Conservation (phyloP, 2,797 vertebrate species). For the Tinamus major region DNA sequence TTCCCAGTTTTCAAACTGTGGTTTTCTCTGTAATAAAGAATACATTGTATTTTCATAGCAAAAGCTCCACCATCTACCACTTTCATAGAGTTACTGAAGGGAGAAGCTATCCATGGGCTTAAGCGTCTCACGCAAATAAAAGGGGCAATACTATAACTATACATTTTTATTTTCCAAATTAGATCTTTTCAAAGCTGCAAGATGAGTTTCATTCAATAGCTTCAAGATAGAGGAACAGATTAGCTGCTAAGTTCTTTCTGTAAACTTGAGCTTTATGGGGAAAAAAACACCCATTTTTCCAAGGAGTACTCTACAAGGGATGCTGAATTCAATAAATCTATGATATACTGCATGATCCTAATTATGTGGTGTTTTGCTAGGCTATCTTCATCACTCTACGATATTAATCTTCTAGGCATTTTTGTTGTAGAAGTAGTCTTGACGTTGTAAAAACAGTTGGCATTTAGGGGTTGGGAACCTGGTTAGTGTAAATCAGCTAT, state of each 20-base stretch:
- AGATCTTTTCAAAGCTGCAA: not conserved
- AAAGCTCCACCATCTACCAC: slow-evolving; percentile 8
- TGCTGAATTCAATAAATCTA: not conserved
- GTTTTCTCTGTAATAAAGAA: slow-evolving; percentile 76
- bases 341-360: slow-evolving; percentile 8
- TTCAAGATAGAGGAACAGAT: not conserved
- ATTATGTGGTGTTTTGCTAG: slow-evolving; percentile 25
- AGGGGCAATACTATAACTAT: not conserved
- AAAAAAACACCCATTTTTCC: not conserved
- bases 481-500: not conserved
- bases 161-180: not conserved
- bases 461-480: not conserved
- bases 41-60: slow-evolving; percentile 64
- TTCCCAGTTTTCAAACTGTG: slow-evolving; percentile 63
- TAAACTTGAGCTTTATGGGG: not conserved
- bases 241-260: not conserved
- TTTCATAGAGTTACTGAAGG: not conserved
- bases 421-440: slow-evolving; percentile 31
- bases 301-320: not conserved
- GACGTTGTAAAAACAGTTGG: slow-evolving; percentile 3
- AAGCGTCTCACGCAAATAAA: not conserved
- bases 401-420: slow-evolving; percentile 13
- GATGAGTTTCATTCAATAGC: not conserved
- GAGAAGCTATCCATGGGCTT: not conserved
- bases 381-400: not conserved